Conservation (phyloP, 37 sponge, comb jelly and placozoan species). For the Aphrocallistes beatrix region DNA sequence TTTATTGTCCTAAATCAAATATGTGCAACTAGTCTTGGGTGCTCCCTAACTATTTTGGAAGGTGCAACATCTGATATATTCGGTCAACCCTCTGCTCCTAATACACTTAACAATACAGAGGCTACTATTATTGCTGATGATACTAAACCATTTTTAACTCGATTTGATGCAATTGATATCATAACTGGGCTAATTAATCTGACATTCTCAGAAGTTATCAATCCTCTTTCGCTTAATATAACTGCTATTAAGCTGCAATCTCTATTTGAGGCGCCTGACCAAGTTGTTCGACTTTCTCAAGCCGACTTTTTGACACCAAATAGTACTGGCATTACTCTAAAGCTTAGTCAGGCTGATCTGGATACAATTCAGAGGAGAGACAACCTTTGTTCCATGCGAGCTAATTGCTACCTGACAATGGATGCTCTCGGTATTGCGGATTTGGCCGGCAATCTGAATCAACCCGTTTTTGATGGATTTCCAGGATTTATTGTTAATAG, state of each 20-base stretch:
- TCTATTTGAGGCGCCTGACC: conserved; percentile 35
- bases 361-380: conserved; percentile 34
- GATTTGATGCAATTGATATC: conserved; percentile 40
- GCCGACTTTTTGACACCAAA: conserved; percentile 17
- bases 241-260: conserved; percentile 40
- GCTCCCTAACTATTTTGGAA: conserved; percentile 30
- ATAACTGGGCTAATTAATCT: conserved; percentile 46
- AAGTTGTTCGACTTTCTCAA: conserved; percentile 26
- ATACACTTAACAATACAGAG: neutral
- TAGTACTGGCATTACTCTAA: conserved; percentile 39
- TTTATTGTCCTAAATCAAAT: conserved; percentile 21
- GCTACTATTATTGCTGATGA: conserved; percentile 30
- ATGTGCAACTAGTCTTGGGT: conserved; percentile 24
- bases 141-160: conserved; percentile 31
- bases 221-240: conserved; percentile 34
- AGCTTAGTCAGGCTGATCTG: conserved; percentile 42
- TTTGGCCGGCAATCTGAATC: conserved; percentile 41
- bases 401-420: conserved; percentile 60
- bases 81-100: conserved; percentile 22
- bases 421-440: conserved; percentile 36
- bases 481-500: conserved; percentile 41
- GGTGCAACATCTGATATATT: conserved; percentile 44
- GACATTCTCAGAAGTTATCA: conserved; percentile 58
- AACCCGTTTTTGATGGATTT: conserved; percentile 9
- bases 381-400: conserved; percentile 47